Evolutionary conservation across 2,888 invertebrate species (phyloP).

Genomic region (Aleiodes alternator): DNA sequence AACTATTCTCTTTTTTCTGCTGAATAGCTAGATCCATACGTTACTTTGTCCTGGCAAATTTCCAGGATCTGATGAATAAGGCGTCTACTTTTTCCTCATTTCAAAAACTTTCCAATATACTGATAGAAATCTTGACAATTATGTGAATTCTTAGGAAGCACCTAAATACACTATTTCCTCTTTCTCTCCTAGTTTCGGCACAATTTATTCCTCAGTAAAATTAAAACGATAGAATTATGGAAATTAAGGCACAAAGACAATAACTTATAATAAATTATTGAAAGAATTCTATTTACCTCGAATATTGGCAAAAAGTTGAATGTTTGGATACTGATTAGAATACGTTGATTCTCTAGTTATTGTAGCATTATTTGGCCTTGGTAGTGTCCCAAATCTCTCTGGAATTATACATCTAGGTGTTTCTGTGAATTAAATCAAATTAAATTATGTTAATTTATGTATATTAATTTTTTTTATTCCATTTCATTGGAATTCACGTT

Average conservation of each 20-base stretch:
- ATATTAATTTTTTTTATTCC: background rate
- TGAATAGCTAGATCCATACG: no score
- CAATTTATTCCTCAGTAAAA: background rate
- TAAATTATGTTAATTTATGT: background rate
- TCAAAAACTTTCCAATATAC: conserved; percentile 42
- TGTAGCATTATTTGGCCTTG: conserved; percentile 38
- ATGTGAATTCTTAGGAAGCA: conserved; percentile 22
- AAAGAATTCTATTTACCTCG: conserved; percentile 61
- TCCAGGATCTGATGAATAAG: conserved; percentile 12
- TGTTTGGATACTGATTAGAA: conserved; percentile 68
- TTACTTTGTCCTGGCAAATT: background rate
- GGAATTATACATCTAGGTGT: conserved; percentile 58
- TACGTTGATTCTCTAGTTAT: conserved; percentile 53
- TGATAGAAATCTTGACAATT: conserved; percentile 30
- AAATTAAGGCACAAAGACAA: background rate
- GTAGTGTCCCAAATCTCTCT: conserved; percentile 47
- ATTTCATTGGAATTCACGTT: no score
- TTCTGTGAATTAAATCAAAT: conserved; percentile 54
- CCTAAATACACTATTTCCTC: conserved; percentile 7
- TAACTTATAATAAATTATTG: no score
- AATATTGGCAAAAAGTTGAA: conserved; percentile 67
- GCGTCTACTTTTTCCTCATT: conserved; percentile 37
- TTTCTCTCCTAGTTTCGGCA: background rate
- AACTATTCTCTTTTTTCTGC: no score
- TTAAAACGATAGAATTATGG: conserved; percentile 11